These are phyloP conservation scores for Pogonomyrmex barbatus DNA, from an alignment of 1,140 invertebrate genomes.

Conservation along the genomic window DNA sequence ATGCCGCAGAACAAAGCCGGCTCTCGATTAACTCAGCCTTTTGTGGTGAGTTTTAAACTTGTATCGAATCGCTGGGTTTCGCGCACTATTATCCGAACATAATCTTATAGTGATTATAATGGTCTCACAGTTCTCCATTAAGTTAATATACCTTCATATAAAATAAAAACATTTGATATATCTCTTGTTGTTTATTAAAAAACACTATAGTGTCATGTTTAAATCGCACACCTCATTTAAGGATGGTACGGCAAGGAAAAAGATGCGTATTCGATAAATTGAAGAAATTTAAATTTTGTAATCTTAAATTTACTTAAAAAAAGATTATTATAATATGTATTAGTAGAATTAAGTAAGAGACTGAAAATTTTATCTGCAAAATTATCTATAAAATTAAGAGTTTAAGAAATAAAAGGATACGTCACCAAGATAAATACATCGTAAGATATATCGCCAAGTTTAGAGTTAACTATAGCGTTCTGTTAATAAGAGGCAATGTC, in stretches of 20 bases:
- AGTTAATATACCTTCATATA: not conserved
- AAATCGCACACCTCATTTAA: not conserved
- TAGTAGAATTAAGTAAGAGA: not conserved
- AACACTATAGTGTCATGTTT: not conserved
- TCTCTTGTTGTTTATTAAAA: not conserved
- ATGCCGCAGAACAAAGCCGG: slow-evolving; percentile 36
- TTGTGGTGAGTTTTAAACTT: slow-evolving; percentile 55
- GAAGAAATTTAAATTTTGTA: not conserved
- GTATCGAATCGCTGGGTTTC: slow-evolving; percentile 25
- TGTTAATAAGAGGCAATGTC: slow-evolving; percentile 35
- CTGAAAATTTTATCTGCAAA: not conserved
- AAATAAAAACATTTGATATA: slow-evolving; percentile 15
- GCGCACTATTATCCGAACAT: slow-evolving; percentile 13
- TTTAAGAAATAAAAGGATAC: not conserved
- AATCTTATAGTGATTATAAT: slow-evolving; percentile 23
- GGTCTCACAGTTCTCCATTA: slow-evolving; percentile 8
- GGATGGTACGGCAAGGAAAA: not conserved
- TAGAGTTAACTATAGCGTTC: not conserved
- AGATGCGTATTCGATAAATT: too few relatives aligned
- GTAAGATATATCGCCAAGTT: slow-evolving; percentile 6
- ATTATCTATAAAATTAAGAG: not conserved
- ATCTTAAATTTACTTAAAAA: not conserved
- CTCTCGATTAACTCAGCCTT: slow-evolving; percentile 41
- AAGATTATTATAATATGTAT: not conserved
- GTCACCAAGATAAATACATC: not conserved